Percentiles rank a stretch among this genome's conserved stretches.
These are phyloP conservation scores for Pachypeltis micranthus DNA, from an alignment of 1,140 invertebrate genomes.

Conservation along the genomic window DNA sequence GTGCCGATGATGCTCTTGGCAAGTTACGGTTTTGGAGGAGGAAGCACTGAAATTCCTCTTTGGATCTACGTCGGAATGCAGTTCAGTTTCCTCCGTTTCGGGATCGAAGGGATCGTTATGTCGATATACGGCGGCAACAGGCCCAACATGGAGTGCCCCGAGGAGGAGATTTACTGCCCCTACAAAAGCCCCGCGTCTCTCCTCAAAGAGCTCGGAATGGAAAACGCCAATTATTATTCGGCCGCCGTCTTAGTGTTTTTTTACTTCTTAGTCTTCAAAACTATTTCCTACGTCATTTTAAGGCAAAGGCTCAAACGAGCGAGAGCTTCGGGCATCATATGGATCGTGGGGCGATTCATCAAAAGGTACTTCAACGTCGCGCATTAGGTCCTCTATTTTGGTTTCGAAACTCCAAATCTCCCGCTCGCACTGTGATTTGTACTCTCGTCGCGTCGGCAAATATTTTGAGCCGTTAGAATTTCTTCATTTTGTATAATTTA, in stretches of 20 bases:
- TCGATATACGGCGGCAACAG: conserved; percentile 66
- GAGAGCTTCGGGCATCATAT: conserved; percentile 49
- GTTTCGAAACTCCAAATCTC: no score
- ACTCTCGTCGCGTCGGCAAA: no score
- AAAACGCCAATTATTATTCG: conserved; percentile 45
- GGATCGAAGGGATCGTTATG: conserved; percentile 62
- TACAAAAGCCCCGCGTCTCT: conserved; percentile 38
- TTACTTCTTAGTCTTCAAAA: conserved; percentile 46
- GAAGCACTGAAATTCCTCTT: conserved; percentile 47
- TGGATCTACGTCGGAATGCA: conserved; percentile 61
- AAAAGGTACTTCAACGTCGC: conserved; percentile 44
- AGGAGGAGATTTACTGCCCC: conserved; percentile 52
- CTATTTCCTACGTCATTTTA: conserved; percentile 49
- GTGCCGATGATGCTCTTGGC: conserved; percentile 65
- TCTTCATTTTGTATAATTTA: no score
- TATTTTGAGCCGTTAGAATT: no score
- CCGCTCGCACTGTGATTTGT: no score
- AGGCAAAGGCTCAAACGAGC: conserved; percentile 50
- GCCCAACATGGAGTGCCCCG: conserved; percentile 50
- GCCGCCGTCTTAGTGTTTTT: conserved; percentile 43
- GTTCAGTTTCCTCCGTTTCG: conserved; percentile 69
- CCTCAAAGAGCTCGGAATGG: conserved; percentile 40
- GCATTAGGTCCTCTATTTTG: background rate
- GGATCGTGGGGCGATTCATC: conserved; percentile 44
- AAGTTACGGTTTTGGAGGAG: conserved; percentile 59